Conservation (phyloP, 2,888 invertebrate genomes). For the Steinernema carpocapsae region DNA sequence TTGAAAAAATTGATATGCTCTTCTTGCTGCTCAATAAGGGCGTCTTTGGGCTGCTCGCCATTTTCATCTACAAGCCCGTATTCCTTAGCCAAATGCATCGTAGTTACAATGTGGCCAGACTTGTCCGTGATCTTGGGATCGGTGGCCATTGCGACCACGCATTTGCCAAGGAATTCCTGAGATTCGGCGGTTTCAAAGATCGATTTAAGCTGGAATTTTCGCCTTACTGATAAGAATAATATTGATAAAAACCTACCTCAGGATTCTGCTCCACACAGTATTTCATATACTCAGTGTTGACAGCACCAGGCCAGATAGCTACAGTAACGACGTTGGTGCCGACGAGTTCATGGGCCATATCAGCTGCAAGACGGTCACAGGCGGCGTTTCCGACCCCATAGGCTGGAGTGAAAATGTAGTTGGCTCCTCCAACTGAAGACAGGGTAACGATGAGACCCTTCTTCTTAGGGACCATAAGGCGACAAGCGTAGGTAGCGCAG, state of each 20-base stretch:
- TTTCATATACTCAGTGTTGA: constrained; percentile 69
- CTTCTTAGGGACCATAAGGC: constrained; percentile 68
- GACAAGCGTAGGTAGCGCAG: constrained; percentile 69
- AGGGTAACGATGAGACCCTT: constrained; percentile 69
- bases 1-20: neutral
- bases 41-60: constrained; percentile 51
- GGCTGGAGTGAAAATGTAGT: constrained; percentile 69
- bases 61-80: constrained; percentile 70
- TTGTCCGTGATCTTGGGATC: constrained; percentile 69
- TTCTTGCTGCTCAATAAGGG: neutral
- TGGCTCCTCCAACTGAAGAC: constrained; percentile 69
- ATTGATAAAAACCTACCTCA: neutral
- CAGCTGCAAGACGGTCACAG: constrained; percentile 70
- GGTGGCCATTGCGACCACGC: constrained; percentile 61
- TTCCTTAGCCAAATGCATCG: constrained; percentile 69
- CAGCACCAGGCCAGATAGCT: constrained; percentile 71
- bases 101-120: constrained; percentile 68
- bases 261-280: neutral
- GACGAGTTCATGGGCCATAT: constrained; percentile 69
- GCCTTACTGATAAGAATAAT: neutral
- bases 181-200: constrained; percentile 52
- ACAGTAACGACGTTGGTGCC: constrained; percentile 68
- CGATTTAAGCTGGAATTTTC: neutral
- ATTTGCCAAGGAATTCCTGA: constrained; percentile 64
- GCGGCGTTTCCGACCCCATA: constrained; percentile 71